Conservation (phyloP, 2,797 vertebrate genomes). For the Etheostoma perlongum region DNA sequence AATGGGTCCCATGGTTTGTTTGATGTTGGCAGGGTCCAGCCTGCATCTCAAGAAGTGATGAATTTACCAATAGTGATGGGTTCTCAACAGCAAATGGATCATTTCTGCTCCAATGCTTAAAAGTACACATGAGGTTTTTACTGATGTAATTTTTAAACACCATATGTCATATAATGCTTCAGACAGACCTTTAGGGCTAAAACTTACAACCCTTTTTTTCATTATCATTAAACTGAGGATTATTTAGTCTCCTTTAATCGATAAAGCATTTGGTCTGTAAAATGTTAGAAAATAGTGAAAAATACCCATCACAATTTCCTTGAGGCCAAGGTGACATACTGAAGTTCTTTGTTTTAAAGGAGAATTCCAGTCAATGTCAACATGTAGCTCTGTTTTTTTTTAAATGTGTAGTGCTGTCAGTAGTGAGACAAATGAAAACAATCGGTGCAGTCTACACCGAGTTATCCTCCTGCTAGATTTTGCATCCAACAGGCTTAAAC, state of each 20-base stretch:
- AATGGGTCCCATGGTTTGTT: constrained; percentile 50
- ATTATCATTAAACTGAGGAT: not conserved
- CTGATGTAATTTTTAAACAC: constrained; percentile 1
- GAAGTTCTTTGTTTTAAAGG: not conserved
- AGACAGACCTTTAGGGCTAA: not conserved
- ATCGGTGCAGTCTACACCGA: too few species aligned
- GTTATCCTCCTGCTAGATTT: too few species aligned
- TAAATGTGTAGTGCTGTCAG: too few species aligned
- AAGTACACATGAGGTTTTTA: constrained; percentile 13
- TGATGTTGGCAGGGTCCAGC: constrained; percentile 60
- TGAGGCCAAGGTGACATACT: not conserved
- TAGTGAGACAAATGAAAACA: too few species aligned
- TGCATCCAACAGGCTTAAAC: too few species aligned
- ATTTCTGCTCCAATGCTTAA: constrained; percentile 33
- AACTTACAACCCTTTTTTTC: not conserved
- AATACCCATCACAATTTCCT: not conserved
- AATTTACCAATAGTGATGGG: constrained; percentile 57
- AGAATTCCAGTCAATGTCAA: too few species aligned
- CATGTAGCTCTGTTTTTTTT: too few species aligned
- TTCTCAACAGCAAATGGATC: constrained; percentile 38
- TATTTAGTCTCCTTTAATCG: not conserved
- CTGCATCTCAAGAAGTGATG: constrained; percentile 38
- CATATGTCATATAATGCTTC: not conserved
- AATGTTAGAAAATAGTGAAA: not conserved
- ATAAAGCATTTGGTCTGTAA: not conserved